Conservation (phyloP, 2,113 vertebrate genomes). For the Cyprinus carpio region DNA sequence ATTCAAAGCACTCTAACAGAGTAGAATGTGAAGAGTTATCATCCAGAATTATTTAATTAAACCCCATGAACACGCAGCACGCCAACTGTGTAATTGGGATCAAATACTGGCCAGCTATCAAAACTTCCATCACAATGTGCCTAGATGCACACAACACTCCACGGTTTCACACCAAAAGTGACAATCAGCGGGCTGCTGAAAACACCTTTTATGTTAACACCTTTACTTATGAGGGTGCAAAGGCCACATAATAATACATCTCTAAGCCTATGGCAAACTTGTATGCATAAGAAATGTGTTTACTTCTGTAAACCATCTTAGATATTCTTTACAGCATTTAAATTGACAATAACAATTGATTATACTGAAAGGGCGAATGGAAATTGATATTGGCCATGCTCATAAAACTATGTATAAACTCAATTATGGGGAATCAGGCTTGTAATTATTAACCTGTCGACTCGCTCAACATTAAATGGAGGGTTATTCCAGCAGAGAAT, state of each 20-base stretch:
- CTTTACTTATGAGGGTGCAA: background rate
- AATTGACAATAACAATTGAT: conserved; percentile 36
- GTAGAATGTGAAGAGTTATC: conserved; percentile 32
- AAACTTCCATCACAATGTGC: background rate
- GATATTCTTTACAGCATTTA: conserved; percentile 12
- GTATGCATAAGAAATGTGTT: background rate
- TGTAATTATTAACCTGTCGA: conserved; percentile 54
- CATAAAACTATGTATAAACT: conserved; percentile 31
- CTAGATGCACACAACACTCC: background rate
- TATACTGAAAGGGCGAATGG: background rate
- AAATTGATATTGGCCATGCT: conserved; percentile 3
- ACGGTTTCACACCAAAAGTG: background rate
- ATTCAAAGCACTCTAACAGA: conserved; percentile 36
- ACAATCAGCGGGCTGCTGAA: conserved; percentile 5
- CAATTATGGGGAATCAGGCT: conserved; percentile 34
- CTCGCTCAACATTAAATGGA: background rate
- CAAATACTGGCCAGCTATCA: conserved; percentile 22
- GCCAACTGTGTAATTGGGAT: conserved; percentile 22
- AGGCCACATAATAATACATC: background rate
- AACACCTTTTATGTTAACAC: background rate
- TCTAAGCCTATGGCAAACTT: background rate
- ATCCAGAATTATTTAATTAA: conserved; percentile 35
- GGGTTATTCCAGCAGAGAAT: conserved; percentile 28
- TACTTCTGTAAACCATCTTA: background rate
- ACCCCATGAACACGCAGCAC: conserved; percentile 7